Conservation (phyloP, 2,797 vertebrate species). For the Acropternis orthonyx region DNA sequence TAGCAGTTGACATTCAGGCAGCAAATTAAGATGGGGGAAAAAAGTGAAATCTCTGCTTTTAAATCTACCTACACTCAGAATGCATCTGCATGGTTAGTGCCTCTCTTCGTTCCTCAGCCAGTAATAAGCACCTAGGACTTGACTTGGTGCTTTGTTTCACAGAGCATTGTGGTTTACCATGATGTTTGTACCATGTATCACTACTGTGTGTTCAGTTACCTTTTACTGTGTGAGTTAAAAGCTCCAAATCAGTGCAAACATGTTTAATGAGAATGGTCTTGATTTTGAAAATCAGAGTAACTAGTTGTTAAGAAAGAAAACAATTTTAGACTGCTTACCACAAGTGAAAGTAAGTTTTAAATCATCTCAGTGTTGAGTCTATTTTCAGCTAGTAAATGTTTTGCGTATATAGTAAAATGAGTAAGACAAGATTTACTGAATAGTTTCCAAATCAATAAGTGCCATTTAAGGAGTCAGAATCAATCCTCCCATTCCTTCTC, state of each 20-base stretch:
- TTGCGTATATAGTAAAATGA: background rate
- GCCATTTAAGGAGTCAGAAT: background rate
- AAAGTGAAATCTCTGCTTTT: background rate
- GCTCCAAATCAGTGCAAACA: background rate
- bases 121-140: background rate
- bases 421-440: background rate
- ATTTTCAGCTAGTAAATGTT: background rate
- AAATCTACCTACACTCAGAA: background rate
- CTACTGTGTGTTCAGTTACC: background rate
- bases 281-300: background rate
- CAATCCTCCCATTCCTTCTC: background rate
- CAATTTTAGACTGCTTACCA: background rate
- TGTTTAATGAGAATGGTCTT: background rate
- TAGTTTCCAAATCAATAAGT: background rate
- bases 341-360: background rate
- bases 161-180: background rate
- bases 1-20: background rate
- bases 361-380: background rate
- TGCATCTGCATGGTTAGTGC: background rate
- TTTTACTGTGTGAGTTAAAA: background rate
- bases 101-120: background rate
- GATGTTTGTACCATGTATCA: rapidly evolving
- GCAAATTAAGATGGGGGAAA: background rate
- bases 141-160: background rate
- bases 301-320: background rate